These are phyloP conservation scores for Keiferia lycopersicella DNA, from an alignment of 2,888 invertebrate genomes.

Conservation along the genomic window DNA sequence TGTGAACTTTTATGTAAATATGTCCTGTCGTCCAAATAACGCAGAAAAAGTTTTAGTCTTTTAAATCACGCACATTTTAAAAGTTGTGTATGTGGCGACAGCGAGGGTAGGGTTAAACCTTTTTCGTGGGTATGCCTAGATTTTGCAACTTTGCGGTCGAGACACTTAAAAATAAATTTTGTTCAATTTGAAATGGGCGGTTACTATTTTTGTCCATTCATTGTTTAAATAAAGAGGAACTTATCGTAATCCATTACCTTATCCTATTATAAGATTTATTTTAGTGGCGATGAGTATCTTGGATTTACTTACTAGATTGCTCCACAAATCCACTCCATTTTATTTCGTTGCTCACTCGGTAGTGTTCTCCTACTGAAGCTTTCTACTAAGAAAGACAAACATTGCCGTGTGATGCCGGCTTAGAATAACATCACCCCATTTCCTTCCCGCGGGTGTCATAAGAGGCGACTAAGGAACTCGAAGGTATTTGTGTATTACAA, in stretches of 20 bases:
- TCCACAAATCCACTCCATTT: too few relatives aligned
- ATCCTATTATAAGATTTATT: too few relatives aligned
- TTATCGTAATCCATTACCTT: too few relatives aligned
- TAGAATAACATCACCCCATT: too few relatives aligned
- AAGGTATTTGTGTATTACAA: too few relatives aligned
- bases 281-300: too few relatives aligned
- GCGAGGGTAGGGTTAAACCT: slow-evolving; percentile 12
- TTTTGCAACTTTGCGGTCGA: slow-evolving; percentile 13
- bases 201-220: background rate
- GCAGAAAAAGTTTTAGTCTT: slow-evolving; percentile 19
- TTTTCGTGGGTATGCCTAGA: slow-evolving; percentile 5
- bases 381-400: background rate
- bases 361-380: background rate
- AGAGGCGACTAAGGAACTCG: too few relatives aligned
- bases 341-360: too few relatives aligned
- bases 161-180: background rate
- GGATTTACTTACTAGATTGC: too few relatives aligned
- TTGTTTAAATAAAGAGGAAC: too few relatives aligned
- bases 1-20: slow-evolving; percentile 16
- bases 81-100: slow-evolving; percentile 15
- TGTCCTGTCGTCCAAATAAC: slow-evolving; percentile 2
- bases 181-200: background rate
- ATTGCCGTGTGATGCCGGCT: too few relatives aligned
- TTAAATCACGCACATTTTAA: slow-evolving; percentile 25
- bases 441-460: too few relatives aligned